Conservation (phyloP, 2,113 vertebrate species). For the Chauna torquata region DNA sequence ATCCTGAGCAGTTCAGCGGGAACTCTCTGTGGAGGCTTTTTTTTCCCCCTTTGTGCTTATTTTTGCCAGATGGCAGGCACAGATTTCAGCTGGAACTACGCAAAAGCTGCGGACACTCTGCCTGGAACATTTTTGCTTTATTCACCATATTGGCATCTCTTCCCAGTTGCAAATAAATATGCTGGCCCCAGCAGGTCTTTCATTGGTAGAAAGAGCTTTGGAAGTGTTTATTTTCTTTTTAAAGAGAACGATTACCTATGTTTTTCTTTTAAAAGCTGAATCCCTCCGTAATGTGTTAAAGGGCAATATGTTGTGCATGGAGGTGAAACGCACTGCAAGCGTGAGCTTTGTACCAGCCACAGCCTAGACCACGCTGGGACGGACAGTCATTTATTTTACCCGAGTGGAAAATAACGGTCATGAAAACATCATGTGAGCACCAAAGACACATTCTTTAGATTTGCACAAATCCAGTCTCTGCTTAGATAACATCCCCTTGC, state of each 20-base stretch:
- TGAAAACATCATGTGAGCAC: background rate
- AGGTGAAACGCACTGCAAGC: background rate
- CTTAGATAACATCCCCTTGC: background rate
- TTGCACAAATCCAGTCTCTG: background rate
- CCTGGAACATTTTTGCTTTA: background rate
- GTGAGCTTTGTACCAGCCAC: background rate
- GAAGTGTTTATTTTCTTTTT: conserved; percentile 2
- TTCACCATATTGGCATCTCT: background rate
- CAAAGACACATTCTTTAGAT: background rate
- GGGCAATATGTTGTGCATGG: background rate
- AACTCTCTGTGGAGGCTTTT: background rate
- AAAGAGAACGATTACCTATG: background rate
- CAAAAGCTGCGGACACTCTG: background rate
- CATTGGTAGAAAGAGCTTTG: background rate
- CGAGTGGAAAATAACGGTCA: background rate
- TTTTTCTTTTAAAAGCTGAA: background rate
- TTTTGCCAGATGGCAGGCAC: conserved; percentile 57
- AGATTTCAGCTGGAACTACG: conserved; percentile 22
- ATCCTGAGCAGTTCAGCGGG: background rate
- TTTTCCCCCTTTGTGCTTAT: conserved; percentile 7
- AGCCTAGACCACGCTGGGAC: background rate
- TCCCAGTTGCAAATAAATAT: background rate
- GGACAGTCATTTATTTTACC: background rate
- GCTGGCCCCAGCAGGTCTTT: background rate
- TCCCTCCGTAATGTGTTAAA: background rate